phyloP scores from a whole-genome alignment of 2,888 invertebrate genomes.

The Buathra laborator region DNA sequence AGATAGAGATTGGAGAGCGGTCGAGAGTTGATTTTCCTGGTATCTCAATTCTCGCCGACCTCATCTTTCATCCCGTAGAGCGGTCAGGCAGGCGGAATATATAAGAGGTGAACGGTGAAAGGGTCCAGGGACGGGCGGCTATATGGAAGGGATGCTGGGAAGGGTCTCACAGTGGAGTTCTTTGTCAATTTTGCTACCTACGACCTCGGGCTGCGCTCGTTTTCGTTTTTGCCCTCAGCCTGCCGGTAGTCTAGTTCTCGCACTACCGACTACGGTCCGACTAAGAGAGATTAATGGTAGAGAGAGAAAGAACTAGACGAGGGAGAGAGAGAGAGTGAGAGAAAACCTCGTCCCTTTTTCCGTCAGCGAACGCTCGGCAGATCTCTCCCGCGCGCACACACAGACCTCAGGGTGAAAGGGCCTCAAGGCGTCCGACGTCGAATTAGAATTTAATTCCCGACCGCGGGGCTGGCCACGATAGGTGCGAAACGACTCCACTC shows the following conservation, averaged over 20 bases:
- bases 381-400: constrained; percentile 54
- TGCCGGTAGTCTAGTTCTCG: constrained; percentile 53
- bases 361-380: constrained; percentile 49
- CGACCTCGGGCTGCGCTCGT: constrained; percentile 24
- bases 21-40: constrained; percentile 39
- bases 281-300: constrained; percentile 74
- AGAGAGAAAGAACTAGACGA: constrained; percentile 22
- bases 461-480: constrained; percentile 40
- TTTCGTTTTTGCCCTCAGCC: constrained; percentile 55
- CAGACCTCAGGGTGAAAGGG: constrained; percentile 50
- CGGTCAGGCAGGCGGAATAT: constrained; percentile 7
- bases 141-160: constrained; percentile 39
- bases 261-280: constrained; percentile 56
- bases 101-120: constrained; percentile 35
- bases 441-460: constrained; percentile 73
- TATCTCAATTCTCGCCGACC: constrained; percentile 24
- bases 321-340: constrained; percentile 40
- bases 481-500: constrained; percentile 31
- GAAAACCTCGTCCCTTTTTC: constrained; percentile 58
- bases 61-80: constrained; percentile 48
- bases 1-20: constrained; percentile 16
- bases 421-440: constrained; percentile 70
- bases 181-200: constrained; percentile 67
- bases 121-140: constrained; percentile 35
- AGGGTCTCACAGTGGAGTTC: constrained; percentile 58